Evolutionary conservation across 2,888 invertebrate genomes (phyloP), one percentile per base, ranked within the genome.

Genomic region (Apamea anceps): DNA sequence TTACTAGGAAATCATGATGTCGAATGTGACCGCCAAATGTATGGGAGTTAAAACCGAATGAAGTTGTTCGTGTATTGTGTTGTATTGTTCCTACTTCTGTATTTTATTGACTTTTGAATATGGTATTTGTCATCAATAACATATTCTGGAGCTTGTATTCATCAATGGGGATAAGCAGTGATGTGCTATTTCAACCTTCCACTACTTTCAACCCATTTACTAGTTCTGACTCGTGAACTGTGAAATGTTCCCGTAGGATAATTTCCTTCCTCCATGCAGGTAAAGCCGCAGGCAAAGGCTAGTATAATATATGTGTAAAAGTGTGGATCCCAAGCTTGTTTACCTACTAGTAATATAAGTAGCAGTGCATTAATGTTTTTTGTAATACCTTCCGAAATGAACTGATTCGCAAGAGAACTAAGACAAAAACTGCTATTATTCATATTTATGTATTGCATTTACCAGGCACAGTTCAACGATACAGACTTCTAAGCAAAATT

Each of bases 1-100:
- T 81, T 80, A 83, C 78, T 54, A 89, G 88, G 90, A 89, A 89
- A 85, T 89, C 83, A 80, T 87, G 82, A 63, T 68, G 75, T 75
- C 5, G 18, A 68, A 75, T 25, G 75, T 79, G 90, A 70, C 90
- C 88, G 75, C 77, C 88, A 88, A 87, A 88, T 80, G 45, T 76
- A 54, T 79, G 18, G 63, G 57, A 54, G 37, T 54, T 37, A 75
- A 60, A 68, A 51, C 32, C 42, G n/a, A 80, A 80, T 68, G 37
- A 18, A 63, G 13, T 72, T 54, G 51, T 37, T 79, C 32, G 42
- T 68, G 60, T n/a, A 28, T 62, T 60, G 28, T 75, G 28, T 28
- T 48, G 48, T 60, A 42, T 70, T 45, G 15, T 75, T 87, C 57
- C 62, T 78, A 66, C 25, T 78, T 74, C 37, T 86, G 68, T 82